phyloP scores from a whole-genome alignment of 2,113 vertebrate genomes.

The Lagopus muta region DNA sequence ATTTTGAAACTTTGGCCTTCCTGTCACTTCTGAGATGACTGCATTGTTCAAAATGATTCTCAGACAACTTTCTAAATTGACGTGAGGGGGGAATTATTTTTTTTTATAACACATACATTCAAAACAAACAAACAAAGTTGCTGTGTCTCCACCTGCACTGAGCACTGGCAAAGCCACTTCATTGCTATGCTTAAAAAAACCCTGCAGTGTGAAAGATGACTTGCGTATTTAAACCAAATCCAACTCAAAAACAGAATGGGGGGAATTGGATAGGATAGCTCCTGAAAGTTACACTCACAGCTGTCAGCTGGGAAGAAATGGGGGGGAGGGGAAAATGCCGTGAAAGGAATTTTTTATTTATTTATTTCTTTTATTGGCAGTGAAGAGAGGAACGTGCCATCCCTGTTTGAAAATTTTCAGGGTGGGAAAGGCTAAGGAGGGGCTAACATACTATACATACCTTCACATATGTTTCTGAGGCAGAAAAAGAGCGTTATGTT shows the following conservation, averaged over 20 bases:
- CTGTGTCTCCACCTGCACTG: not conserved
- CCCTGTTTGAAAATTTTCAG: constrained; percentile 59
- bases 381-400: constrained; percentile 61
- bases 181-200: not conserved
- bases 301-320: constrained; percentile 53
- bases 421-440: constrained; percentile 69
- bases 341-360: constrained; percentile 43
- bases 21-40: not conserved
- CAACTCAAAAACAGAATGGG: not conserved
- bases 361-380: not conserved
- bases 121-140: not conserved
- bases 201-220: not conserved
- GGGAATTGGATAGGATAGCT: not conserved
- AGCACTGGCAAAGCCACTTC: not conserved
- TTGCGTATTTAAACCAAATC: not conserved
- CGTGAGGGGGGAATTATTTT: not conserved
- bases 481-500: constrained; percentile 27
- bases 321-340: constrained; percentile 51
- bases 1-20: constrained; percentile 27
- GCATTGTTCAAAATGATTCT: not conserved
- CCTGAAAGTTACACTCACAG: constrained; percentile 20
- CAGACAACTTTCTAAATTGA: constrained; percentile 8
- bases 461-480: constrained; percentile 56
- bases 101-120: not conserved
- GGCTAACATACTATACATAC: constrained; percentile 71